Evolutionary conservation across 1,140 invertebrate species (phyloP).

Genomic region (Anastrepha ludens): DNA sequence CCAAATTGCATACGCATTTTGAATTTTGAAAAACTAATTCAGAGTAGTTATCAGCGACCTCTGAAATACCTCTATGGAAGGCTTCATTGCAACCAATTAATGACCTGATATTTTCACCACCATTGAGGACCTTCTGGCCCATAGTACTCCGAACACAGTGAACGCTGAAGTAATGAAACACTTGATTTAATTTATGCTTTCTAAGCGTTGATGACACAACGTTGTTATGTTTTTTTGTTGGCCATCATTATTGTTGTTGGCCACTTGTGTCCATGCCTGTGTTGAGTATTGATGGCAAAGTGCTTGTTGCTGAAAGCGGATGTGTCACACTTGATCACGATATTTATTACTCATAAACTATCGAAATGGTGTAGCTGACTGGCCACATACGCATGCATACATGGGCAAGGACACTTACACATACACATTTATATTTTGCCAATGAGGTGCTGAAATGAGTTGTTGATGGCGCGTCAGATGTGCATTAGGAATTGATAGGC

Average conservation of each 20-base stretch:
- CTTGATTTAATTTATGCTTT: slow-evolving; percentile 1
- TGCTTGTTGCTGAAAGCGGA: background rate
- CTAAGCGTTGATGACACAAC: slow-evolving; percentile 15
- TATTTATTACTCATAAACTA: background rate
- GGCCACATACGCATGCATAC: background rate
- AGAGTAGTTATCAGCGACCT: no score
- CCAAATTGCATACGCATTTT: no score
- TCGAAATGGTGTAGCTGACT: background rate
- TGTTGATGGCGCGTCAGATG: background rate
- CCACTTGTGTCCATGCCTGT: background rate
- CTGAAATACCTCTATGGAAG: no score
- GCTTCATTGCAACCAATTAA: no score
- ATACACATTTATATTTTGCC: no score
- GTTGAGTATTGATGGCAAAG: no score
- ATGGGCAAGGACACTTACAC: background rate
- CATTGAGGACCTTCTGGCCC: no score
- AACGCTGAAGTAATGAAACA: background rate
- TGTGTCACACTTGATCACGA: background rate
- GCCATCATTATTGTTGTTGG: background rate
- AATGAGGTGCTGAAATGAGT: background rate
- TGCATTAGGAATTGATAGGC: background rate
- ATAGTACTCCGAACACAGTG: no score
- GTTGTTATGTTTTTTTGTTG: background rate
- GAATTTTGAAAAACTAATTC: no score
- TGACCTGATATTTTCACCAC: no score